Evolutionary conservation across 2,888 invertebrate species (phyloP), one percentile per base, ranked within the genome.

Genomic region (Athalia cordata): DNA sequence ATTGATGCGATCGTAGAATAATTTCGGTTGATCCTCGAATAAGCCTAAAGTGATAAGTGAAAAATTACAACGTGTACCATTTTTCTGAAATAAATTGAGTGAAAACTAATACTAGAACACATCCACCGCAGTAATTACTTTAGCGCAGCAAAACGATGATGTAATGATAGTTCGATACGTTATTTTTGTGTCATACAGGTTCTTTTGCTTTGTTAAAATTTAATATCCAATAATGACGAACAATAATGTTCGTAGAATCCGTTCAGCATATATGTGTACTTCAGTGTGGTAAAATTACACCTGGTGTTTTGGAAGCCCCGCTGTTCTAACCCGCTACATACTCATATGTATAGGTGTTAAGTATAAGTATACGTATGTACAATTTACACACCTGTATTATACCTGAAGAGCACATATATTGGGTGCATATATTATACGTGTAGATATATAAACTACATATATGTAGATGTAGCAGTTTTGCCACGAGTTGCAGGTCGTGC

Each of bases 401-500:
- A 29, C 29, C 1, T 29, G 29, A 29, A 29, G 29, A 29, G 29
- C 2, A 29, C 29, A 13, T 70, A 47, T 43, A 59, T 47, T 7
- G 1, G 59, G 9, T 47, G 72, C n/a, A 55, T 29, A 43, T 43
- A 13, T 55, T n/a, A 13, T 49, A 29, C 29, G 29, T 29, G 29
- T 29, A 29, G 29, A 29, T 29, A 55, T n/a, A n/a, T n/a, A 55
- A 15, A 29, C 29, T 52, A 29, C 29, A 67, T 52, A 55, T 9
- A 55, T 11, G n/a, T n/a, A n/a, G n/a, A 11, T 50, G 55, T n/a
- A 29, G 8, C 52, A 43, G 11, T 59, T 59, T 13, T 59, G 72
- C 72, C 47, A 72, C 72, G 59, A 72, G 72, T 72, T 45, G 45
- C 45, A 70, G 72, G 52, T 72, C 72, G 59, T 72, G 72, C 72